Evolutionary conservation across 2,113 vertebrate genomes (phyloP).

Genomic region (Tinamus guttatus): DNA sequence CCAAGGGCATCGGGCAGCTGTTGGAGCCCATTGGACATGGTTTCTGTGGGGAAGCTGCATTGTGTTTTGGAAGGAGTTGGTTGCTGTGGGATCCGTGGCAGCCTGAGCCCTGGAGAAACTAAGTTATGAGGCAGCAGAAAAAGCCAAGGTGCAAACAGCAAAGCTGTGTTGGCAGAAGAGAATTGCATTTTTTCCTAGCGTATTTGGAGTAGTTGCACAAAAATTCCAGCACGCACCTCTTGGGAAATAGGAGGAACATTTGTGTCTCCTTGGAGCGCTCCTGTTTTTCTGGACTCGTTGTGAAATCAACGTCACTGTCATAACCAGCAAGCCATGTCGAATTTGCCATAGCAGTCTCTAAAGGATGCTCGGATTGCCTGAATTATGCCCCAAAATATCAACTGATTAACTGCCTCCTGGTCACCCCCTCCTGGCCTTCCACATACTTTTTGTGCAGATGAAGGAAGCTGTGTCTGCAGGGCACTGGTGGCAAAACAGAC

Average conservation of each 20-base stretch:
- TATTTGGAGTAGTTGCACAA: fast-evolving
- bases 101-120: neutral
- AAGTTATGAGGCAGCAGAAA: neutral
- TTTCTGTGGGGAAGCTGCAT: fast-evolving
- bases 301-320: neutral
- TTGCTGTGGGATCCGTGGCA: no score
- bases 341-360: neutral
- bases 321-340: neutral
- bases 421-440: neutral
- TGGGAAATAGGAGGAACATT: fast-evolving
- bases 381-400: neutral
- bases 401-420: neutral
- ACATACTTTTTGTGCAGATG: neutral
- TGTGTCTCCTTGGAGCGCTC: neutral
- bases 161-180: neutral
- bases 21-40: neutral
- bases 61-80: neutral
- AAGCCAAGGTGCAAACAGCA: fast-evolving
- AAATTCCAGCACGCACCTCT: neutral
- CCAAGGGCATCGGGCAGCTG: neutral
- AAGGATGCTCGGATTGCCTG: neutral
- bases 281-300: neutral
- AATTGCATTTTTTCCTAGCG: fast-evolving
- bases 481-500: neutral
- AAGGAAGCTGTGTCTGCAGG: neutral